Evolutionary conservation across 2,113 vertebrate genomes (phyloP).

Genomic region (Ranitomeya variabilis): DNA sequence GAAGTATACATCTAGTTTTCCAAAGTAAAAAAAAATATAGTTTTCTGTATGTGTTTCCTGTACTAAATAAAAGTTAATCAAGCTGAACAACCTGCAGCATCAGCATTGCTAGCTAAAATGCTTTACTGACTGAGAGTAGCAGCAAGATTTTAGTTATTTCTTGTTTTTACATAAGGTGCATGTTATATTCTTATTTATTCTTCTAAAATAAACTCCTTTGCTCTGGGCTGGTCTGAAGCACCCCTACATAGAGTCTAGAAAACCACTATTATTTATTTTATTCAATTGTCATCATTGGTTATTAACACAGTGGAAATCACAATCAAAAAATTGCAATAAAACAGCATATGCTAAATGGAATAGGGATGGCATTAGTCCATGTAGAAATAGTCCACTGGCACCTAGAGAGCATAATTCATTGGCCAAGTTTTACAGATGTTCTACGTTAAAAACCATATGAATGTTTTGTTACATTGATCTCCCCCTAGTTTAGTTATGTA

Average conservation of each 20-base stretch:
- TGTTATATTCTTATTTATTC: not conserved
- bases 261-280: constrained; percentile 2
- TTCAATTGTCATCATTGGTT: not conserved
- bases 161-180: not conserved
- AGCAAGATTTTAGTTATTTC: not conserved
- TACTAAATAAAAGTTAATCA: not conserved
- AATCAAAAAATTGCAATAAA: not conserved
- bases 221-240: not conserved
- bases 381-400: not conserved
- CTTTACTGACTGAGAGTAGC: not conserved
- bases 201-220: not conserved
- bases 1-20: not conserved
- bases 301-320: not conserved
- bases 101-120: not conserved
- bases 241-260: not conserved
- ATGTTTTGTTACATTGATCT: not conserved
- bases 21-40: not conserved
- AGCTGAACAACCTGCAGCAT: not conserved
- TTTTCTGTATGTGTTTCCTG: not conserved
- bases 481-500: not conserved
- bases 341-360: not conserved
- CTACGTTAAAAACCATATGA: not conserved
- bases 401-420: not conserved
- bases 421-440: not conserved
- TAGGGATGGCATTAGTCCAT: not conserved